A percentile compares a stretch with the other conserved stretches of the same genome.
Conservation (phyloP, 2,888 invertebrate species). For the Plemyria rubiginata region DNA sequence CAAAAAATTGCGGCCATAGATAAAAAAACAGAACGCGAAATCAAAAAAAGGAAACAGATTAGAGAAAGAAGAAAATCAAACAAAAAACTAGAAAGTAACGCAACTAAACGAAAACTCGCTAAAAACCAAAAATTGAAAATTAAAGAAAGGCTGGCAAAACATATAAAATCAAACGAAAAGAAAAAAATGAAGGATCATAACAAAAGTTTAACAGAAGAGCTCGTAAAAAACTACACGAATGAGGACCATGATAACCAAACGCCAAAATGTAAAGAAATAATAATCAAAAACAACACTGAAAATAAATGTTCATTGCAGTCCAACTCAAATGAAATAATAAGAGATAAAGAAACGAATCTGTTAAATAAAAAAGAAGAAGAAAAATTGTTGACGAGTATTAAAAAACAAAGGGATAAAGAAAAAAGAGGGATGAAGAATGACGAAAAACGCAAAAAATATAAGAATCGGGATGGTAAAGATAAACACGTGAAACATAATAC, state of each 20-base stretch:
- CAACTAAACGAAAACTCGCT: neutral
- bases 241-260: neutral
- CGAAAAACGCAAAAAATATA: constrained; percentile 1
- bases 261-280: neutral
- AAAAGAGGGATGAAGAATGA: neutral
- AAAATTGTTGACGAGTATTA: neutral
- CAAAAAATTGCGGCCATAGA: neutral
- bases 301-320: neutral
- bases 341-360: neutral
- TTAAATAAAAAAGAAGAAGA: neutral
- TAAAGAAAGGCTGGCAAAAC: neutral
- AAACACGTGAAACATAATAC: neutral
- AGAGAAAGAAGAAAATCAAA: neutral
- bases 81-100: constrained; percentile 3
- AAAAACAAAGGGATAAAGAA: neutral
- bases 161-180: neutral
- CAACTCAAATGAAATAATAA: constrained; percentile 1
- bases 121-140: neutral
- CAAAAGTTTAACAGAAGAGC: neutral
- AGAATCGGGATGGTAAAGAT: neutral
- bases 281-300: neutral
- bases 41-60: neutral
- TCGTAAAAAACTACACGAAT: neutral
- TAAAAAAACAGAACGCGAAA: constrained; percentile 5
- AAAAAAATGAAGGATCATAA: neutral